phyloP scores from a whole-genome alignment of 1,140 invertebrate species.

The Brachionus plicatilis region DNA sequence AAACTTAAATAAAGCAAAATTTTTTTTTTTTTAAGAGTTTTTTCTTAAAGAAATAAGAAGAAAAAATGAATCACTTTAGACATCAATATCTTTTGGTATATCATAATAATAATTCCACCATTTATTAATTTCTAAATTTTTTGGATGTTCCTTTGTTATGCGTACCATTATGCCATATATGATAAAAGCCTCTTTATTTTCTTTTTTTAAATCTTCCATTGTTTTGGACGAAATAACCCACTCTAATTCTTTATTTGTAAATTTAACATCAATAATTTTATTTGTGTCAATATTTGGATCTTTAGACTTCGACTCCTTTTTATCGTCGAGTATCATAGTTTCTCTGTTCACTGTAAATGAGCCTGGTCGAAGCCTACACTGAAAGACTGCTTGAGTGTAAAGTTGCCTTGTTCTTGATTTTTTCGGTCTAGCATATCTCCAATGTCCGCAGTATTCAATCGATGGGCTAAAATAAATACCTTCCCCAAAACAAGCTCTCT shows the following conservation, averaged over 20 bases:
- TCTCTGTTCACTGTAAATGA: background rate
- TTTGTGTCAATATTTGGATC: background rate
- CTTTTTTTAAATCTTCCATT: background rate
- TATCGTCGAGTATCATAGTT: background rate
- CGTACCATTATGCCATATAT: background rate
- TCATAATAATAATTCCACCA: constrained; percentile 5
- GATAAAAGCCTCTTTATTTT: background rate
- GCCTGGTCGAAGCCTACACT: background rate
- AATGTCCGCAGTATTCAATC: background rate
- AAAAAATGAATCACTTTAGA: too few species aligned
- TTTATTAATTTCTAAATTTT: background rate
- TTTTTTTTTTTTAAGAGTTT: too few species aligned
- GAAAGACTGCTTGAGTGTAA: background rate
- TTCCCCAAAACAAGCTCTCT: background rate
- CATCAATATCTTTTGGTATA: background rate
- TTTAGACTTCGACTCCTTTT: background rate
- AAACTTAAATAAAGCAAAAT: too few species aligned
- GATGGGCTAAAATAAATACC: background rate
- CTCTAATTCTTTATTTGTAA: background rate
- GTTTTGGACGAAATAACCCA: background rate
- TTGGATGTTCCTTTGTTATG: background rate
- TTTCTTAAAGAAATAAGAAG: too few species aligned
- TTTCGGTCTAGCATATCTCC: background rate
- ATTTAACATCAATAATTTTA: background rate
- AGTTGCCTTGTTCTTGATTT: background rate